A percentile compares a stretch with the other conserved stretches of the same genome.
Conservation (phyloP, 2,113 vertebrate genomes). For the Colaptes auratus region DNA sequence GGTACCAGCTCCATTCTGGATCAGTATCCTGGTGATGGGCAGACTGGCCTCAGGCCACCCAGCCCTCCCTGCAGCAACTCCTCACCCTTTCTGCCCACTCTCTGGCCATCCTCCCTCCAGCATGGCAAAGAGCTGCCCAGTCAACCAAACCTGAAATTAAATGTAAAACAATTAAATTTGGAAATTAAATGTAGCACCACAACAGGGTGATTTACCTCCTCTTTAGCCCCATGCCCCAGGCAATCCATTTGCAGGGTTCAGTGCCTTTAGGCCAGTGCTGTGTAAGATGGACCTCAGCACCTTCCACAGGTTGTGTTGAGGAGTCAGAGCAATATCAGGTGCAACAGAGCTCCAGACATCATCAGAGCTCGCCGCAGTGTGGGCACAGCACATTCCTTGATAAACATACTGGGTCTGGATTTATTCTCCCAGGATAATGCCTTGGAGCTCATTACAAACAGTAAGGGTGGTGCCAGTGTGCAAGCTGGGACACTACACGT, state of each 20-base stretch:
- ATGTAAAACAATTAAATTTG: neutral
- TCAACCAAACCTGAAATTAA: neutral
- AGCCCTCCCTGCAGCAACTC: accelerated
- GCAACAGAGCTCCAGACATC: neutral
- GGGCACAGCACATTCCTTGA: neutral
- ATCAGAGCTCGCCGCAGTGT: neutral
- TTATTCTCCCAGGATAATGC: neutral
- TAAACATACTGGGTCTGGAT: accelerated
- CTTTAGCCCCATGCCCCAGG: neutral
- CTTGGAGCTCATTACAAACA: neutral
- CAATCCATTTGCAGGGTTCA: neutral
- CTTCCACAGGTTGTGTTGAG: neutral
- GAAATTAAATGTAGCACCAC: neutral
- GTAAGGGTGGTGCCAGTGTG: neutral
- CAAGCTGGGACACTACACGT: neutral
- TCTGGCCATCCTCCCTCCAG: neutral
- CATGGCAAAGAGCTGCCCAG: neutral
- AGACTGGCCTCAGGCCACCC: neutral
- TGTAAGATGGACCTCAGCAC: neutral
- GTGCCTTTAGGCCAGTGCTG: neutral
- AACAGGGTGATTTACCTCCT: neutral
- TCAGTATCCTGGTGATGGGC: neutral
- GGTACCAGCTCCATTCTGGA: neutral
- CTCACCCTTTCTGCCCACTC: neutral
- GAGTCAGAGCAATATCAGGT: accelerated